Evolutionary conservation across 2,888 invertebrate species (phyloP).

Genomic region (Drosophila sordidula): DNA sequence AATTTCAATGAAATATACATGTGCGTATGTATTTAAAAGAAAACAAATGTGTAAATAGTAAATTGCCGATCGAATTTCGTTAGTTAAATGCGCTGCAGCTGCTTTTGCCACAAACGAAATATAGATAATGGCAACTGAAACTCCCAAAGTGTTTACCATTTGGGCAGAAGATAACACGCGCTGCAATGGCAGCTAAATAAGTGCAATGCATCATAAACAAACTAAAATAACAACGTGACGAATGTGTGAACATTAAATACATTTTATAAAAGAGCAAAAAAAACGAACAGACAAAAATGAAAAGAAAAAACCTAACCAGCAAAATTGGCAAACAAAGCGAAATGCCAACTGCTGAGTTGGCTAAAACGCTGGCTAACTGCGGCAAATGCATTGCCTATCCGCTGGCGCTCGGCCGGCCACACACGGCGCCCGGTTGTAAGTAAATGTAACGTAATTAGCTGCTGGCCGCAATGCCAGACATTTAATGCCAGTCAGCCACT

Average conservation of each 20-base stretch:
- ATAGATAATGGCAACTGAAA: slow-evolving; percentile 61
- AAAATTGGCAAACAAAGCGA: slow-evolving; percentile 23
- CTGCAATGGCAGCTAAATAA: slow-evolving; percentile 52
- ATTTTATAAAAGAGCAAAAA: slow-evolving; percentile 34
- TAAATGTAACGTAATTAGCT: slow-evolving; percentile 56
- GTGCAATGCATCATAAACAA: slow-evolving; percentile 56
- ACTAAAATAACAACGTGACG: slow-evolving; percentile 69
- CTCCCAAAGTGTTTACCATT: slow-evolving; percentile 61
- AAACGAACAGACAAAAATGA: slow-evolving; percentile 5
- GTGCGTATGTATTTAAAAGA: background rate
- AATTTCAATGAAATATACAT: slow-evolving; percentile 7
- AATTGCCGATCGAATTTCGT: slow-evolving; percentile 49
- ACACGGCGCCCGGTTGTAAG: slow-evolving; percentile 30
- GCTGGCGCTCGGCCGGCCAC: slow-evolving; percentile 32
- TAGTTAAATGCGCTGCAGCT: slow-evolving; percentile 43
- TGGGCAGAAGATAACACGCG: slow-evolving; percentile 55
- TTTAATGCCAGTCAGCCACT: slow-evolving; percentile 57
- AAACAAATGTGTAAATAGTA: slow-evolving; percentile 54
- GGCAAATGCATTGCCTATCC: slow-evolving; percentile 4
- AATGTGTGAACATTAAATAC: slow-evolving; percentile 74
- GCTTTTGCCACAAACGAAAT: slow-evolving; percentile 47
- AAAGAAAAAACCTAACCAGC: background rate
- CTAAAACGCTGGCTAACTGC: slow-evolving; percentile 23
- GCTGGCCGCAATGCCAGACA: slow-evolving; percentile 42
- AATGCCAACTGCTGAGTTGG: slow-evolving; percentile 45